Evolutionary conservation across 1,140 invertebrate genomes (phyloP).

Genomic region (Pararge aegeria): DNA sequence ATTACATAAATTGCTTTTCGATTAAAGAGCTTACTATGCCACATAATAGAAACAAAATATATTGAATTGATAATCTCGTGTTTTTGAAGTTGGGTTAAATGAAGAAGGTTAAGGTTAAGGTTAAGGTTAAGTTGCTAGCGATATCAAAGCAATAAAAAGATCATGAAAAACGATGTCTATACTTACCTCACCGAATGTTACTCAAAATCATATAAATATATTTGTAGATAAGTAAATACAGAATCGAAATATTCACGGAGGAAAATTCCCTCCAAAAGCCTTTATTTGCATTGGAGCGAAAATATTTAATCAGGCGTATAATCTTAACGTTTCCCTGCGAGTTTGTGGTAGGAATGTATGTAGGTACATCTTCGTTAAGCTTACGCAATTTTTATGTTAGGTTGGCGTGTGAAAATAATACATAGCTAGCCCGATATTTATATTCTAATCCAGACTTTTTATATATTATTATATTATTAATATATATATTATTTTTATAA

Average conservation of each 20-base stretch:
- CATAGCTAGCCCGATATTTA: neutral
- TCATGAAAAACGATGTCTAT: too few species aligned
- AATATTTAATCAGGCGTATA: constrained; percentile 71
- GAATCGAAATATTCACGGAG: constrained; percentile 53
- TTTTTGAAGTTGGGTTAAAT: too few species aligned
- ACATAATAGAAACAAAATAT: too few species aligned
- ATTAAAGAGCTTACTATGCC: too few species aligned
- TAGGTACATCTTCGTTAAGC: constrained; percentile 35
- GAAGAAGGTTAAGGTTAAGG: too few species aligned
- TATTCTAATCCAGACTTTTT: neutral
- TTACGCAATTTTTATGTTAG: constrained; percentile 28
- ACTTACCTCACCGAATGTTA: neutral
- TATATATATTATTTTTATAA: too few species aligned
- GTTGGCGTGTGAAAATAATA: constrained; percentile 19
- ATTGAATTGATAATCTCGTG: too few species aligned
- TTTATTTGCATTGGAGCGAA: constrained; percentile 66
- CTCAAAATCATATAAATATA: constrained; percentile 12
- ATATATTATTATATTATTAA: too few species aligned
- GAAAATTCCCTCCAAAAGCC: constrained; percentile 42
- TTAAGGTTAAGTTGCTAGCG: too few species aligned
- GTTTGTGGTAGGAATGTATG: constrained; percentile 50
- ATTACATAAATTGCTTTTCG: too few species aligned
- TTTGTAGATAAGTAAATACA: constrained; percentile 33
- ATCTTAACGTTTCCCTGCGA: constrained; percentile 55
- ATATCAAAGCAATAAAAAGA: too few species aligned